Evolutionary conservation across 2,797 vertebrate genomes (phyloP).

Genomic region (Catharus ustulatus): DNA sequence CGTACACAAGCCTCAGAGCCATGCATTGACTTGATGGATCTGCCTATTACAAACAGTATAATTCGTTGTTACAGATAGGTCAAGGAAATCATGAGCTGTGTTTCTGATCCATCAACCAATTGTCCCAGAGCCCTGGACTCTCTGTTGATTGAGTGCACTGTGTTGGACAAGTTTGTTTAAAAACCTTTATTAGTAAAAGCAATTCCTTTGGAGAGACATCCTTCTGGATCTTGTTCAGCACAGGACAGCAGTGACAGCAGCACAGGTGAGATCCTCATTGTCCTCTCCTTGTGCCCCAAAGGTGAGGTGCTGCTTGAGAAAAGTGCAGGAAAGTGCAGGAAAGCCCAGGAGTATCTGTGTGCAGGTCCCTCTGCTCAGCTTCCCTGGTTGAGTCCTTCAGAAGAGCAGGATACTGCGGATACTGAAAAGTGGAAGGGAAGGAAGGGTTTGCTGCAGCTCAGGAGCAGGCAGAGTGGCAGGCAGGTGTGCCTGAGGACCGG

Average conservation of each 20-base stretch:
- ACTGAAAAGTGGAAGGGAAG: too few species aligned
- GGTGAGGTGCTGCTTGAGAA: neutral
- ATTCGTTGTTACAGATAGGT: neutral
- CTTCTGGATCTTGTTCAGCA: accelerated
- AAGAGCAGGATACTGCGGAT: too few species aligned
- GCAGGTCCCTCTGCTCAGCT: too few species aligned
- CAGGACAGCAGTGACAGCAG: neutral
- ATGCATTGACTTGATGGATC: too few species aligned
- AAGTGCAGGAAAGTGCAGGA: too few species aligned
- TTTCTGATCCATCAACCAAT: neutral
- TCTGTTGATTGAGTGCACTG: neutral
- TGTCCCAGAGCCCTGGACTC: neutral
- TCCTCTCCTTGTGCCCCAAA: neutral
- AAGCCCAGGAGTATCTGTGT: too few species aligned
- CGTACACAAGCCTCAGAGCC: neutral
- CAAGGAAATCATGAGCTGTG: neutral
- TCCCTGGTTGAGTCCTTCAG: too few species aligned
- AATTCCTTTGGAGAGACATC: accelerated
- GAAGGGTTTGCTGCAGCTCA: too few species aligned
- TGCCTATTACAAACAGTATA: neutral
- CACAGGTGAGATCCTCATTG: neutral
- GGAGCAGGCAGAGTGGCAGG: too few species aligned
- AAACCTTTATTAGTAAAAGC: neutral
- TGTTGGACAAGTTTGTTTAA: accelerated
- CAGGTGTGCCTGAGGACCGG: too few species aligned